Evolutionary conservation across 1,140 invertebrate species (phyloP), one percentile per base, ranked within the genome.

Genomic region (Ips typographus): DNA sequence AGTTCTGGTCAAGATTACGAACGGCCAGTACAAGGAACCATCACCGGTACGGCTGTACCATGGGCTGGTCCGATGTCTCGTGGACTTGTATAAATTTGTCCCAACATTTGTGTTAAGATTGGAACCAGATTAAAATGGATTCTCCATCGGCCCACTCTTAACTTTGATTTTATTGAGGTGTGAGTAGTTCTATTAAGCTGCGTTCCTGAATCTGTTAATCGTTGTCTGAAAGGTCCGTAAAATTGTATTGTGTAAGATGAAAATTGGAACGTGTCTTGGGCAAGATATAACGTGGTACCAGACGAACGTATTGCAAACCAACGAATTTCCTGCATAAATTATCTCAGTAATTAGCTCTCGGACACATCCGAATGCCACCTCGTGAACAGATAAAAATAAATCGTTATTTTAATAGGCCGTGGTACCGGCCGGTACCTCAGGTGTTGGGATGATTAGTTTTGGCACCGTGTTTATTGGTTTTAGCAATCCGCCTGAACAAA

Each of bases 71-170:
- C 76, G 71, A 72, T 75, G 73, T 74, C 72, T 77, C 75, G 64
- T 73, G 73, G 72, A 73, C 76, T 77, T 78, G 77, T 78, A 78
- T 77, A 78, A 78, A 78, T 78, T 78, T 77, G 77, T 78, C 76
- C 75, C 75, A 71, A 74, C 66, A 75, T 66, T 67, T 67, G 73
- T 76, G 76, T 76, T 75, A 73, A 77, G 77, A 78, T 78, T 76
- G 70, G 72, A 66, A 61, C 75, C 41, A 74, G 75, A 78, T 78
- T 77, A 78, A 76, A 76, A 74, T 75, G 76, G 74, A 73, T 78
- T 77, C 74, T 72, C 70, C 71, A 66, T 59, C 74, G 73, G 73
- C 74, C 76, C 75, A 76, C 75, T 76, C 76, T 72, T 73, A 72
- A 74, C 70, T 72, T 77, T 76, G 74, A 75, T 77, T 76, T 75